phyloP scores from a whole-genome alignment of 2,113 vertebrate species.

The Phrynosoma platyrhinos region DNA sequence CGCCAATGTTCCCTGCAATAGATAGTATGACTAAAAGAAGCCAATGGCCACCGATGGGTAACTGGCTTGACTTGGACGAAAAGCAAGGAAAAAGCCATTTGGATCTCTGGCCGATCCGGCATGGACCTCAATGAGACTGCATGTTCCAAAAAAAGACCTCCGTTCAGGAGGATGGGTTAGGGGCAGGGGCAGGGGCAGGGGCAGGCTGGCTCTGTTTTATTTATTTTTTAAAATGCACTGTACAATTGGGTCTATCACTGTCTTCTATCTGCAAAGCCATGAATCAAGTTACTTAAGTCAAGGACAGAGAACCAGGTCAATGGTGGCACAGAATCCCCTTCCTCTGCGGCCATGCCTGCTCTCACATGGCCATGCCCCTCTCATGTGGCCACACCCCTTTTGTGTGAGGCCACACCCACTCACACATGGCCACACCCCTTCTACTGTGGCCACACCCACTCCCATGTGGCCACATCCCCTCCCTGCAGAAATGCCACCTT shows the following conservation, averaged over 20 bases:
- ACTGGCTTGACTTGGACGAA: neutral
- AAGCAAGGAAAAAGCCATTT: neutral
- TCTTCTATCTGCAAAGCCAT: neutral
- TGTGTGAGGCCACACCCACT: too few species aligned
- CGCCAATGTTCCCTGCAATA: too few species aligned
- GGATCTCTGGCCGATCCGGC: constrained; percentile 23
- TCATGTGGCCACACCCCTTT: too few species aligned
- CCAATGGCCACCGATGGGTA: neutral
- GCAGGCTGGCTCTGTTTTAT: neutral
- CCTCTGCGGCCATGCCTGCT: too few species aligned
- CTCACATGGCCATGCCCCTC: too few species aligned
- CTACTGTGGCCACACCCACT: too few species aligned
- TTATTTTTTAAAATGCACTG: constrained; percentile 24
- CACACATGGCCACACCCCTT: too few species aligned
- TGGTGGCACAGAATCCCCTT: too few species aligned
- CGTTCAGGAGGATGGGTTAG: neutral
- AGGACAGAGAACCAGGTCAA: too few species aligned
- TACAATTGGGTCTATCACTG: constrained; percentile 4
- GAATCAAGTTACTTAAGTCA: neutral
- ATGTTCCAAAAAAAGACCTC: neutral
- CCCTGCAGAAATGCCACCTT: too few species aligned
- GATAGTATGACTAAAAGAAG: too few species aligned
- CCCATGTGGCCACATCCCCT: too few species aligned
- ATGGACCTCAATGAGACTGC: constrained; percentile 1
- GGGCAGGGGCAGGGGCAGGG: neutral